Evolutionary conservation across 1,140 invertebrate genomes (phyloP).

Genomic region (Gryon sp.): DNA sequence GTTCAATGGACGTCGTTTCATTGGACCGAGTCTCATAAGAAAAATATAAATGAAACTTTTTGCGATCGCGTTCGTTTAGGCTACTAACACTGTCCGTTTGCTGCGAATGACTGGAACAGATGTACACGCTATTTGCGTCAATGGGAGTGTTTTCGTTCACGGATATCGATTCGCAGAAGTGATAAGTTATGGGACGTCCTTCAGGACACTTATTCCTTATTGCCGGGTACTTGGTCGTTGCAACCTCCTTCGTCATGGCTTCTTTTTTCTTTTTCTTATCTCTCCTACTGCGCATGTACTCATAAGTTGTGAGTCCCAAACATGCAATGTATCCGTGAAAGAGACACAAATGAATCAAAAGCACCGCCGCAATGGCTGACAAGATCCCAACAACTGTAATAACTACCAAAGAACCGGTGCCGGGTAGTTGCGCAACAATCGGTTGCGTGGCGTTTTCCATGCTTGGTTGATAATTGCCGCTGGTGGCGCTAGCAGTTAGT

Average conservation of each 20-base stretch:
- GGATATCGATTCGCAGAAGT: conserved; percentile 58
- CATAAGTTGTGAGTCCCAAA: conserved; percentile 92
- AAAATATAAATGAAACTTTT: conserved; percentile 75
- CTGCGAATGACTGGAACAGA: conserved; percentile 68
- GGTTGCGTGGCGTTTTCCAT: conserved; percentile 73
- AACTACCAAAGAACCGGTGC: conserved; percentile 83
- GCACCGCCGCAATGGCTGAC: conserved; percentile 86
- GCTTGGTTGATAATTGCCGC: background rate
- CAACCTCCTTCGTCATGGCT: too few species aligned
- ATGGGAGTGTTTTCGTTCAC: conserved; percentile 7
- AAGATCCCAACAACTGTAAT: conserved; percentile 84
- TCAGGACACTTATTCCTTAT: background rate
- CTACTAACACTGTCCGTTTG: conserved; percentile 9
- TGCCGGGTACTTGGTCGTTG: conserved; percentile 20
- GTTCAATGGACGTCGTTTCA: conserved; percentile 70
- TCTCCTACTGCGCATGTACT: conserved; percentile 87
- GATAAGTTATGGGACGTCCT: conserved; percentile 35
- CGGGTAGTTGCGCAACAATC: conserved; percentile 79
- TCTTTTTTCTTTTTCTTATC: conserved; percentile 31
- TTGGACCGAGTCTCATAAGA: conserved; percentile 70
- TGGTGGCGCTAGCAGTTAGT: conserved; percentile 69
- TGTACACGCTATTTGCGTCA: conserved; percentile 63
- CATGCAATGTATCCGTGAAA: conserved; percentile 94
- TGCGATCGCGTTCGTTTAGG: conserved; percentile 43
- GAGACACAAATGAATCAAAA: conserved; percentile 92